Evolutionary conservation across 1,140 invertebrate genomes (phyloP).

Genomic region (Galleria mellonella): DNA sequence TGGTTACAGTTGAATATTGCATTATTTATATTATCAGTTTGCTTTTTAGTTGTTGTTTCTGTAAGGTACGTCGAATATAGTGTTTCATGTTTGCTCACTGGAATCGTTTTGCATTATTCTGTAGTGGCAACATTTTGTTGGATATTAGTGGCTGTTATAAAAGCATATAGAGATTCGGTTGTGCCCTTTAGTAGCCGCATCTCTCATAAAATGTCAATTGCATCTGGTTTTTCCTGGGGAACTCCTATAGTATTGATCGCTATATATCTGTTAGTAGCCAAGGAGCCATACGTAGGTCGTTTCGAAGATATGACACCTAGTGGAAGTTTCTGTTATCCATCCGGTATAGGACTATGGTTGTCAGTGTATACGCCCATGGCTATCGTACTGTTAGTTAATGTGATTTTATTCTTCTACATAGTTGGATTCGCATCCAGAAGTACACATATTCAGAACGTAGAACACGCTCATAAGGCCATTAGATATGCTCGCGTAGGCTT

Average conservation of each 20-base stretch:
- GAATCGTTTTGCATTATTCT: conserved; percentile 63
- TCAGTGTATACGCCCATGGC: conserved; percentile 60
- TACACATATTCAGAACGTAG: conserved; percentile 49
- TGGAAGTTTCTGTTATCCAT: conserved; percentile 67
- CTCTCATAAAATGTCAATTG: conserved; percentile 63
- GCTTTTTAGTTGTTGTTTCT: conserved; percentile 52
- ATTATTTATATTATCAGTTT: conserved; percentile 45
- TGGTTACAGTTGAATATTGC: conserved; percentile 67
- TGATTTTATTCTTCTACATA: conserved; percentile 65
- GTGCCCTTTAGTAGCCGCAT: conserved; percentile 57
- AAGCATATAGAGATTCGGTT: conserved; percentile 66
- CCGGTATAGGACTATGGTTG: conserved; percentile 59
- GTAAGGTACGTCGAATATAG: conserved; percentile 39
- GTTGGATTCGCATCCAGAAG: conserved; percentile 61
- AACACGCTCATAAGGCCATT: conserved; percentile 57
- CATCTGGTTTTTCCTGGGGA: conserved; percentile 64
- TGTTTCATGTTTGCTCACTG: conserved; percentile 51
- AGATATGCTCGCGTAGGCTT: conserved; percentile 65
- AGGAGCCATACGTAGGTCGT: conserved; percentile 47
- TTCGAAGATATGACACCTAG: conserved; percentile 44
- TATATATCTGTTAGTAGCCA: conserved; percentile 45
- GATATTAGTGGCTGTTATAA: conserved; percentile 70
- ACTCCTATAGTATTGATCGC: conserved; percentile 50
- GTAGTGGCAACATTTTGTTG: conserved; percentile 69
- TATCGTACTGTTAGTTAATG: conserved; percentile 58